Percentiles rank a stretch among this genome's conserved stretches.
Evolutionary conservation across 2,888 invertebrate genomes (phyloP).

Genomic region (Deroplatys truncata): DNA sequence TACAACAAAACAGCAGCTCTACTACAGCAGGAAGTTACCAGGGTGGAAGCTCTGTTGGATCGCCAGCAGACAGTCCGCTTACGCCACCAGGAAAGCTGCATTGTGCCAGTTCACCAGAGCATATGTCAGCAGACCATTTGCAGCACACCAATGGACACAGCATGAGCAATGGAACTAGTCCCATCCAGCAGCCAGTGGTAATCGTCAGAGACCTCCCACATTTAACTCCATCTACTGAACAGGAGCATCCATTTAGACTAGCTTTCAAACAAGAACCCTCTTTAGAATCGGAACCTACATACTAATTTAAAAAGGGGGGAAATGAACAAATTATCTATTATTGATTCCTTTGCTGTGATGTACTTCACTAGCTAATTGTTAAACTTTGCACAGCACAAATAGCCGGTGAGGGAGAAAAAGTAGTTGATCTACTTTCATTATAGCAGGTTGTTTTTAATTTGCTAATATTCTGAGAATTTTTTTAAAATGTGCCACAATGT

Average conservation of each 20-base stretch:
- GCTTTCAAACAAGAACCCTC: constrained; percentile 54
- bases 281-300: constrained; percentile 47
- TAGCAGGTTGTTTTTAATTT: background rate
- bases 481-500: too few relatives aligned
- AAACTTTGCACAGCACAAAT: background rate
- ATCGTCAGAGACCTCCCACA: constrained; percentile 38
- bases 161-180: constrained; percentile 48
- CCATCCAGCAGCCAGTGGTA: constrained; percentile 32
- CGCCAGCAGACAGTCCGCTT: constrained; percentile 53
- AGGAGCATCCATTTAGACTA: constrained; percentile 42
- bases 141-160: constrained; percentile 43
- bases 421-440: background rate
- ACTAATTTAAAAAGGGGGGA: background rate
- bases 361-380: background rate
- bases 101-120: constrained; percentile 43
- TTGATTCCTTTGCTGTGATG: background rate
- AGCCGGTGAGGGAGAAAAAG: background rate
- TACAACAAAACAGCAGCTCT: constrained; percentile 37
- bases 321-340: background rate
- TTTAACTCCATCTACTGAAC: background rate
- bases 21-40: constrained; percentile 51
- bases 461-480: too few relatives aligned
- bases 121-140: constrained; percentile 34
- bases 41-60: constrained; percentile 48
- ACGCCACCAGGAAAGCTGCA: constrained; percentile 43